Conservation (phyloP, 92 coral and sea anemone species). For the Palythoa grandis region DNA sequence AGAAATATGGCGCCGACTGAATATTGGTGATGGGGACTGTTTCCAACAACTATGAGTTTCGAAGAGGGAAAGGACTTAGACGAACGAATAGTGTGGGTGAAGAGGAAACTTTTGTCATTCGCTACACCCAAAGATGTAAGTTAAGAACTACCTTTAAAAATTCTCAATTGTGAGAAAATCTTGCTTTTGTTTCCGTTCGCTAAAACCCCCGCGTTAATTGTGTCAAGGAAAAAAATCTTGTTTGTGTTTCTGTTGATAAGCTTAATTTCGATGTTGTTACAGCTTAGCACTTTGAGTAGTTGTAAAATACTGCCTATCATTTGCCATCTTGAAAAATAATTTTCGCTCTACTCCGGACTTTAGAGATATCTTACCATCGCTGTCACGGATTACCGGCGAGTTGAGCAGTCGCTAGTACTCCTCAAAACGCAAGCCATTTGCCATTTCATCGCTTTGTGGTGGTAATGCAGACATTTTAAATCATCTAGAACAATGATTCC, state of each 20-base stretch:
- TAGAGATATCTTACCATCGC: neutral
- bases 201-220: constrained; percentile 18
- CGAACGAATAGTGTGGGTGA: constrained; percentile 59
- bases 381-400: neutral
- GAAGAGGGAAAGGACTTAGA: constrained; percentile 28
- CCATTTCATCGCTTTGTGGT: constrained; percentile 5
- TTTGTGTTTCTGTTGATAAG: neutral
- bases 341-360: neutral
- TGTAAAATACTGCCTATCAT: neutral
- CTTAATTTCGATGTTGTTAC: neutral
- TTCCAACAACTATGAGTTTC: constrained; percentile 36
- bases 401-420: constrained; percentile 1
- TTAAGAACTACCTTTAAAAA: constrained; percentile 49
- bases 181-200: constrained; percentile 5
- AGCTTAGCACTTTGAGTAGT: neutral
- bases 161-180: neutral
- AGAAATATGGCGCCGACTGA: constrained; percentile 38
- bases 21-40: constrained; percentile 5
- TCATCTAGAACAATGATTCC: constrained; percentile 17
- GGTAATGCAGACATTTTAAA: constrained; percentile 16
- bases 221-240: constrained; percentile 7
- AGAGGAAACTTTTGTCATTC: constrained; percentile 82
- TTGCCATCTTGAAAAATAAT: neutral
- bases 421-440: neutral
- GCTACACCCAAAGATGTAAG: constrained; percentile 86